phyloP scores from a whole-genome alignment of 2,113 vertebrate species.

The Odontophorus gujanensis region DNA sequence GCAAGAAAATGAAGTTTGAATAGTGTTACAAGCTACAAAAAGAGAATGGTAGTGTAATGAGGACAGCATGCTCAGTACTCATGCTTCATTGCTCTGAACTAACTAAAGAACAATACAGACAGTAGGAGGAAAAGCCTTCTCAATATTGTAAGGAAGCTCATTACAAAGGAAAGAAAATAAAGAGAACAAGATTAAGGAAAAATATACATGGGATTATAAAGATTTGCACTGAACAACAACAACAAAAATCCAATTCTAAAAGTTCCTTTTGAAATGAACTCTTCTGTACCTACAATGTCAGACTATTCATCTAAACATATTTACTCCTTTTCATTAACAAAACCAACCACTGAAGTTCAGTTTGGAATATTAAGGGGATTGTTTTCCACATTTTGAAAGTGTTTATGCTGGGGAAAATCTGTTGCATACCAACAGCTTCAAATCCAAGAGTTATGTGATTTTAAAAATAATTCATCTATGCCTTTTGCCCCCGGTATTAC shows the following conservation, averaged over 20 bases:
- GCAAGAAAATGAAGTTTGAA: not conserved
- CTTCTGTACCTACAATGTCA: not conserved
- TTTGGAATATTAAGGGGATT: not conserved
- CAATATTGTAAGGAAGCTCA: not conserved
- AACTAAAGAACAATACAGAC: not conserved
- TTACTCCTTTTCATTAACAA: not conserved
- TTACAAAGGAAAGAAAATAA: not conserved
- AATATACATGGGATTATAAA: not conserved
- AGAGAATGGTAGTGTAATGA: not conserved
- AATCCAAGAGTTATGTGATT: not conserved
- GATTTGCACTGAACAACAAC: not conserved
- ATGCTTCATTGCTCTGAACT: not conserved
- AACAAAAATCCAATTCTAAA: not conserved
- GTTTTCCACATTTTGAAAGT: not conserved
- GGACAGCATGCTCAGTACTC: not conserved
- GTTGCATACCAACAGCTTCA: not conserved
- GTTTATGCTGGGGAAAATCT: not conserved
- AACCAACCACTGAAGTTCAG: not conserved
- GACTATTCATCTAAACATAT: not conserved
- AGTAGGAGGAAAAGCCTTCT: not conserved
- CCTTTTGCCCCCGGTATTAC: not conserved
- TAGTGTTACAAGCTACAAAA: not conserved
- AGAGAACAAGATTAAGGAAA: not conserved
- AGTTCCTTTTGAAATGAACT: not conserved
- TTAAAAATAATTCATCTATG: not conserved